Percentiles rank a stretch among this genome's conserved stretches.
These are phyloP conservation scores for Dasysyrphus tricinctus DNA, from an alignment of 2,888 invertebrate species.

Conservation along the genomic window DNA sequence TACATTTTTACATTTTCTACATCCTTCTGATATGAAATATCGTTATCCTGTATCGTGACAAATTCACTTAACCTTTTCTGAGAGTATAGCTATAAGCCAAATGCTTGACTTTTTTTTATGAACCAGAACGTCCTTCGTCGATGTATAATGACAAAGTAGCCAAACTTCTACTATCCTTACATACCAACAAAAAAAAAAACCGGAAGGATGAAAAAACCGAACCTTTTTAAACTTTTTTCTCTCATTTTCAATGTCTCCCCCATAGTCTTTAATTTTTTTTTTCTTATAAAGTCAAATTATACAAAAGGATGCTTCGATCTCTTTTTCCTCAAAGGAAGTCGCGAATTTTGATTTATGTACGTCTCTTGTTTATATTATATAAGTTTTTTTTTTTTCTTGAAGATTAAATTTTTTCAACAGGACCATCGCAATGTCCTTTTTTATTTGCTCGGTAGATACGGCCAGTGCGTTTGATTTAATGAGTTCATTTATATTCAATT, in stretches of 20 bases:
- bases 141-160: conserved; percentile 59
- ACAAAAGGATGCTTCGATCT: conserved; percentile 45
- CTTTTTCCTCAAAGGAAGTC: conserved; percentile 27
- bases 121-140: conserved; percentile 36
- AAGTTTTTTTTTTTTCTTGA: conserved; percentile 2
- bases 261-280: neutral
- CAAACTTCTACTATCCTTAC: conserved; percentile 38
- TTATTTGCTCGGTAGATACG: conserved; percentile 15
- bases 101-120: conserved; percentile 45
- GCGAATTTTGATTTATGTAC: conserved; percentile 51
- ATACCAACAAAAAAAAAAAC: neutral
- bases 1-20: neutral
- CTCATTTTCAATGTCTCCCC: neutral
- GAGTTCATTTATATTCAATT: conserved; percentile 67
- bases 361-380: conserved; percentile 27
- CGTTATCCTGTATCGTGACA: conserved; percentile 62
- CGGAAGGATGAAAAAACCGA: neutral
- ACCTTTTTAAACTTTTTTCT: conserved; percentile 37
- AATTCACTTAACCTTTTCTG: conserved; percentile 61
- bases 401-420: conserved; percentile 34
- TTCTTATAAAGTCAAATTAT: conserved; percentile 30
- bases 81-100: conserved; percentile 17
- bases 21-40: conserved; percentile 51
- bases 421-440: conserved; percentile 33
- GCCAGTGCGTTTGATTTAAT: conserved; percentile 57